Conservation (phyloP, 2,113 vertebrate species). For the Pogonocichla stellata region DNA sequence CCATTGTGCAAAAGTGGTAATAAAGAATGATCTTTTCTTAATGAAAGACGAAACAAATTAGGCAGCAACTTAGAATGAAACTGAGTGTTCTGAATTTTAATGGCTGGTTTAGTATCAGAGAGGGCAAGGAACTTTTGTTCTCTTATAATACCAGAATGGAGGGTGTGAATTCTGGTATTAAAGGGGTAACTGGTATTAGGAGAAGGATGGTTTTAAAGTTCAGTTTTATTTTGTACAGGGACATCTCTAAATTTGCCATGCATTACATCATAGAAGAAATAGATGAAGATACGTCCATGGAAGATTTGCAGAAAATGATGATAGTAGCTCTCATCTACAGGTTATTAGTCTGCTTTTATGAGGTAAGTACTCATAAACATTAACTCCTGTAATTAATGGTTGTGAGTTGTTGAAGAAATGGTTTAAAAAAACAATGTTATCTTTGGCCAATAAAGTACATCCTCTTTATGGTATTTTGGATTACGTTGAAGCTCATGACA, state of each 20-base stretch:
- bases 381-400: background rate
- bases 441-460: background rate
- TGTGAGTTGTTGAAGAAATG: background rate
- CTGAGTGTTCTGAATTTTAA: background rate
- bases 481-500: background rate
- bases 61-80: background rate
- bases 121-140: background rate
- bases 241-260: conserved; percentile 93
- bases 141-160: background rate
- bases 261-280: conserved; percentile 98
- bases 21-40: background rate
- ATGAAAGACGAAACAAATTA: background rate
- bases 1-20: background rate
- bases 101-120: background rate
- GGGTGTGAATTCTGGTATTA: background rate
- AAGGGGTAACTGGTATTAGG: background rate
- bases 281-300: conserved; percentile 94
- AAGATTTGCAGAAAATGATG: conserved; percentile 98
- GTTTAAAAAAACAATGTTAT: background rate
- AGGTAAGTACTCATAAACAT: conserved; percentile 76
- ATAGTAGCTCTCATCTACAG: conserved; percentile 92
- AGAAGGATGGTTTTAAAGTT: background rate
- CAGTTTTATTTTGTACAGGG: conserved; percentile 75
- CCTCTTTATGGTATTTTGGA: background rate
- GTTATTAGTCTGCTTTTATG: conserved; percentile 91